Conservation (phyloP, 2,888 invertebrate species). For the Platycheirus albimanus region DNA sequence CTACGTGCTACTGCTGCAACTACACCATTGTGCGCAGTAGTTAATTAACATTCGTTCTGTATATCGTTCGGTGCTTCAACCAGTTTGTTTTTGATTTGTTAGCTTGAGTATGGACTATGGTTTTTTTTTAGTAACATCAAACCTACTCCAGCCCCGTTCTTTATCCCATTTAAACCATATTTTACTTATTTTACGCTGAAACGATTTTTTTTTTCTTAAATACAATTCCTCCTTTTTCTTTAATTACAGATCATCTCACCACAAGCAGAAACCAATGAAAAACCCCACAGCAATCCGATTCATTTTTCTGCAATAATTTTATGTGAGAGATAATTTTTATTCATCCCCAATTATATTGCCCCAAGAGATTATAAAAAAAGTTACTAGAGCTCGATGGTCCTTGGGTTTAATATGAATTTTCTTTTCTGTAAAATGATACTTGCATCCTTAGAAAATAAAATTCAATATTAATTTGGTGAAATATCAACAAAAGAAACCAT, state of each 20-base stretch:
- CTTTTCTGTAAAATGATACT: background rate
- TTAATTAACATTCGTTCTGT: no score
- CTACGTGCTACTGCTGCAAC: no score
- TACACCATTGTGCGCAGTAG: no score
- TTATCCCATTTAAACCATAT: background rate
- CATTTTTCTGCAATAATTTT: slow-evolving; percentile 8
- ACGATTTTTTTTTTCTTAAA: slow-evolving; percentile 40
- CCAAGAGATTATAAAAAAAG: background rate
- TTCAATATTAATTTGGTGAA: slow-evolving; percentile 26
- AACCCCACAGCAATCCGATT: slow-evolving; percentile 13
- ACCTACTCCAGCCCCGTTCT: background rate
- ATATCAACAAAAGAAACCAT: slow-evolving; percentile 1
- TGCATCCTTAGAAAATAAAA: background rate
- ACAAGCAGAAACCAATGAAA: slow-evolving; percentile 35
- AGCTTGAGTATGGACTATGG: no score
- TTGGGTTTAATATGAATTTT: no score
- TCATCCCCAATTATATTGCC: background rate
- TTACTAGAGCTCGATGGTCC: background rate
- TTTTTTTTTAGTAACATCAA: no score
- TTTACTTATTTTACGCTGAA: background rate
- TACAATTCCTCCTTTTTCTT: slow-evolving; percentile 23
- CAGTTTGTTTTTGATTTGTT: no score
- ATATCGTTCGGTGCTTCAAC: no score
- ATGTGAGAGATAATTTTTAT: slow-evolving; percentile 28
- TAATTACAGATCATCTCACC: slow-evolving; percentile 56